Evolutionary conservation across 2,888 invertebrate genomes (phyloP), one percentile per base, ranked within the genome.

Genomic region (Lithodes maja): DNA sequence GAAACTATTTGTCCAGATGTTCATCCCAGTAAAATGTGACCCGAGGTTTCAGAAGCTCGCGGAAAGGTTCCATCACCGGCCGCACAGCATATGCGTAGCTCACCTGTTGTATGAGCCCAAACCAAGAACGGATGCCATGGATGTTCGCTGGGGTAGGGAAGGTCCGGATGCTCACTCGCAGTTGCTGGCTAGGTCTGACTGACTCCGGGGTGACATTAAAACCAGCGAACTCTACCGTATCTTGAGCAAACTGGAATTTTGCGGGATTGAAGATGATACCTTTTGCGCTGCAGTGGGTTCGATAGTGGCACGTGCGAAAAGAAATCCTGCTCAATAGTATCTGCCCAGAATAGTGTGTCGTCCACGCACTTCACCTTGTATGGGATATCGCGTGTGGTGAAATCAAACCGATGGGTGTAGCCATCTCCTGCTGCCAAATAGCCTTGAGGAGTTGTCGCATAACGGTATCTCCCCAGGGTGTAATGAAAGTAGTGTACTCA

Each of bases 241-340:
- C 52, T 53, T 86, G 1, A 2, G 81, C 74, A 81, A 89, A 89
- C 12, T 33, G 15, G n/a, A 86, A 89, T 77, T 89, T 85, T 9
- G 71, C 85, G 49, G 85, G 89, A 61, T 85, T 89, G 7, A 85
- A 80, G 3, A 50, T 80, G 61, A 82, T 81, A n/a, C 85, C 82
- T 52, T 84, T 53, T 1, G 17, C 5, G 3, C 85, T 79, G 33
- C 85, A 80, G 2, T 74, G 7, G n/a, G 55, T 79, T n/a, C 85
- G 81, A 49, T 61, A 85, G 50, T 87, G 9, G 33, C 74, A 77
- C 1, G 88, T 54, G 54, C 85, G 84, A 17, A 55, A 69, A 33
- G 61, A 85, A 85, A 5, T n/a, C 53, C 12, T 49, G n/a, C 69
- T 71, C 71, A 1, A 89, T 81, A 55, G 52, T 49, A 52, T 80